Evolutionary conservation across 2,113 vertebrate species (phyloP), one percentile per base, ranked within the genome.

Genomic region (Nestor notabilis): DNA sequence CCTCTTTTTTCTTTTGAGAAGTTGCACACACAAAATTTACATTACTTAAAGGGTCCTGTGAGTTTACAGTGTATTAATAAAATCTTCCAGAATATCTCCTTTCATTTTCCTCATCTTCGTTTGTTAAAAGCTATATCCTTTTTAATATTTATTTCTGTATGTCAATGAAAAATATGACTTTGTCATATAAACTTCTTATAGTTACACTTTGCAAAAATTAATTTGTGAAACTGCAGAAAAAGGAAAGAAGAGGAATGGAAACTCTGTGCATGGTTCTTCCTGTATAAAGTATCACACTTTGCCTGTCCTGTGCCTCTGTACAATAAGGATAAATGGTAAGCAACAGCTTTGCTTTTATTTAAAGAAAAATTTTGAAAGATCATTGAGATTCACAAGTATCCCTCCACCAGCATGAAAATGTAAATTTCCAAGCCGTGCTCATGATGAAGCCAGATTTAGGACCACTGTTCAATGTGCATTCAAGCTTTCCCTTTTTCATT

Each of bases 301-400:
- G 41, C n/a, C 79, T 80, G 64, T 61, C 79, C 78, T 43, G 46
- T 1, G 9, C 24, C 33, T 28, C 55, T 23, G 1, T 11, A 66
- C 71, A 92, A 66, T 31, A 52, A 52, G 82, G 79, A 63, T 53
- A 64, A 77, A 77, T 35, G 13, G 46, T 4, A 3, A 90, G 50
- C 63, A 85, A 80, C 76, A 90, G 76, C 88, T 93, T 80, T 66
- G 75, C 68, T 70, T 92, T 90, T 44, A 90, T 75, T 83, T 92
- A 66, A 94, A 64, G 75, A 71, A 79, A 92, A 90, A 52, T 78
- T 93, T 80, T 74, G 75, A 77, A 56, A 87, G 87, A 95, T 91
- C 75, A 76, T 44, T 90, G 90, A 92, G 88, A 93, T 90, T 83
- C 88, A 92, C 83, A 58, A n/a, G 50, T 90, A 83, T 50, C 71